phyloP scores from a whole-genome alignment of 2,797 vertebrate genomes.

The Adrianichthys oophorus region DNA sequence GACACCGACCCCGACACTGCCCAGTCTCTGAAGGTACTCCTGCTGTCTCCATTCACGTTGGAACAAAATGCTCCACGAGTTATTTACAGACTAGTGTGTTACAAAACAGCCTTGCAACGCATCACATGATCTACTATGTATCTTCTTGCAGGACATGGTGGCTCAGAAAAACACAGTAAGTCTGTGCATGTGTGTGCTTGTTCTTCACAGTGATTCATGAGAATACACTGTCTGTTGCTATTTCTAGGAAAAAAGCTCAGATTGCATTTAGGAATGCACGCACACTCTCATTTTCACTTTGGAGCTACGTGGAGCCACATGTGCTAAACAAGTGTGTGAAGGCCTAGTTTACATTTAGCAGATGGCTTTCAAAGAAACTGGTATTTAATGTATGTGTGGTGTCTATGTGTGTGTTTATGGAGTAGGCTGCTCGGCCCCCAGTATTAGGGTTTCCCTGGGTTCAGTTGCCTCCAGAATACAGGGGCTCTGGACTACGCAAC shows the following conservation, averaged over 20 bases:
- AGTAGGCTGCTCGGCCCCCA: constrained; percentile 72
- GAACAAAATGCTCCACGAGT: constrained; percentile 44
- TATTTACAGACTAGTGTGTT: constrained; percentile 38
- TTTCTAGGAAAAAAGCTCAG: constrained; percentile 38
- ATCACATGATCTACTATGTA: constrained; percentile 21
- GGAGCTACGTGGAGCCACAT: not conserved
- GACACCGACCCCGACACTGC: constrained; percentile 89
- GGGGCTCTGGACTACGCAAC: constrained; percentile 80
- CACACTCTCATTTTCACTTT: not conserved
- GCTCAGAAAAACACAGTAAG: constrained; percentile 96
- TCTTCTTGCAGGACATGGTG: constrained; percentile 86
- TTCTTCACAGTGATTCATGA: constrained; percentile 27
- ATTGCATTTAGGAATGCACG: constrained; percentile 16
- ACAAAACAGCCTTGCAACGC: constrained; percentile 9
- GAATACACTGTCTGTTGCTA: constrained; percentile 19
- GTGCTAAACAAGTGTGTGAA: not conserved
- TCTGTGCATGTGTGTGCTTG: constrained; percentile 55
- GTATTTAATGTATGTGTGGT: constrained; percentile 16
- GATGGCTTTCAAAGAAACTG: constrained; percentile 5
- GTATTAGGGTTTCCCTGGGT: constrained; percentile 81
- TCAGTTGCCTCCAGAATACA: constrained; percentile 85
- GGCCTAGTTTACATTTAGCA: not conserved
- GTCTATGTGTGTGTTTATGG: constrained; percentile 63
- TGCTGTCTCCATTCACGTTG: not conserved
- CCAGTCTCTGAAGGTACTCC: constrained; percentile 88